Evolutionary conservation across 2,113 vertebrate genomes (phyloP).

Genomic region (Nycticorax nycticorax): DNA sequence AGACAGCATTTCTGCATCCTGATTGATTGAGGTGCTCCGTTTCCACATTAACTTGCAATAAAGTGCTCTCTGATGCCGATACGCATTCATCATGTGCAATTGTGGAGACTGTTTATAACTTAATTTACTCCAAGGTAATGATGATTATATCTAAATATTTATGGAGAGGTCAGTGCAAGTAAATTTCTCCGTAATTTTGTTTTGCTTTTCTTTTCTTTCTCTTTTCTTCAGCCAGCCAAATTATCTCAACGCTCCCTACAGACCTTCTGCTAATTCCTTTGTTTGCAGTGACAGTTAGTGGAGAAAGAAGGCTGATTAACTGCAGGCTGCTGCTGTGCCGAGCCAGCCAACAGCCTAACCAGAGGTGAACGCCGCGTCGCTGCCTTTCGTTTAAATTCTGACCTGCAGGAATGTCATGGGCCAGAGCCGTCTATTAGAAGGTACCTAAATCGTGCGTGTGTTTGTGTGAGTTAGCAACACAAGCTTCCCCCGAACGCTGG

Average conservation of each 20-base stretch:
- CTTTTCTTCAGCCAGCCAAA: constrained; percentile 64
- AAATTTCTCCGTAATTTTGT: constrained; percentile 65
- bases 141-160: constrained; percentile 75
- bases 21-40: constrained; percentile 63
- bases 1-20: constrained; percentile 35
- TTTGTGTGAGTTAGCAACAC: background rate
- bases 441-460: background rate
- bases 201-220: constrained; percentile 53
- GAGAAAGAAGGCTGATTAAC: constrained; percentile 69
- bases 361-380: background rate
- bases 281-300: constrained; percentile 68
- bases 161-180: constrained; percentile 68
- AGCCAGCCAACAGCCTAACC: constrained; percentile 43
- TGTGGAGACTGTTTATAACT: constrained; percentile 70
- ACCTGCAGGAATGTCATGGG: constrained; percentile 50
- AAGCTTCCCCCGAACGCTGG: background rate
- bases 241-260: constrained; percentile 68
- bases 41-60: constrained; percentile 71
- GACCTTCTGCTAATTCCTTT: constrained; percentile 71
- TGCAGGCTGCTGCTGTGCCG: background rate
- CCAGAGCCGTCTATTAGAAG: constrained; percentile 39
- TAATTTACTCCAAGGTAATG: constrained; percentile 70
- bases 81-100: constrained; percentile 61
- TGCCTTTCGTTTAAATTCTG: constrained; percentile 56
- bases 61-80: constrained; percentile 50